phyloP scores from a whole-genome alignment of 2,113 vertebrate genomes.

The Oreochromis aureus region DNA sequence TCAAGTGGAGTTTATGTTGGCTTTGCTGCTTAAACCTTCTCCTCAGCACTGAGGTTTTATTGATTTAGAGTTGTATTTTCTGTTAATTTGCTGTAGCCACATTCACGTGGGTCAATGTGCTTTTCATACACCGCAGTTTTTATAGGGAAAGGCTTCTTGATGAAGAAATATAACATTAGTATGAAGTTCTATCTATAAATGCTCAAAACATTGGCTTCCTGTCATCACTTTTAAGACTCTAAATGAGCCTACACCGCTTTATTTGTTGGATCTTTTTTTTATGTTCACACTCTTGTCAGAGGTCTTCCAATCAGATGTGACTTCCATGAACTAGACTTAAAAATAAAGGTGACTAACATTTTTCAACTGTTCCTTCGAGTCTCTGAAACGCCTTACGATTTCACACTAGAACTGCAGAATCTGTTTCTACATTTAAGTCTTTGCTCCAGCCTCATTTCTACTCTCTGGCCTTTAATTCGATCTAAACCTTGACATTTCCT shows the following conservation, averaged over 20 bases:
- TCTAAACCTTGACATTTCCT: neutral
- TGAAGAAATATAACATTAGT: neutral
- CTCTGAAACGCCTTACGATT: neutral
- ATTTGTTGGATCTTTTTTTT: rapidly evolving
- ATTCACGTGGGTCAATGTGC: neutral
- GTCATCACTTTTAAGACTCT: neutral
- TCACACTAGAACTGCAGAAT: neutral
- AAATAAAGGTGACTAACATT: neutral
- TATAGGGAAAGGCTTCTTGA: neutral
- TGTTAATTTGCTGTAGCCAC: neutral
- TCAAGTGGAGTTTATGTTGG: neutral
- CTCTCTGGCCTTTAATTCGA: neutral
- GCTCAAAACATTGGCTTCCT: rapidly evolving
- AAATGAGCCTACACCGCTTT: rapidly evolving
- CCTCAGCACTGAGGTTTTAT: neutral
- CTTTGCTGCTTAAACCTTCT: neutral
- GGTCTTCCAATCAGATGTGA: neutral
- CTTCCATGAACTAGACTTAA: neutral
- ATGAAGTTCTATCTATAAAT: neutral
- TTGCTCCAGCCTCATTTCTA: neutral
- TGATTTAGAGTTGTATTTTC: neutral
- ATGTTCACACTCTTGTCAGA: neutral
- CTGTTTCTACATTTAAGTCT: neutral
- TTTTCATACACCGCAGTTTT: neutral
- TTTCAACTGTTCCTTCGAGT: neutral